These are phyloP conservation scores for Drosophila sulfurigaster DNA, from an alignment of 1,140 invertebrate genomes.

Conservation along the genomic window DNA sequence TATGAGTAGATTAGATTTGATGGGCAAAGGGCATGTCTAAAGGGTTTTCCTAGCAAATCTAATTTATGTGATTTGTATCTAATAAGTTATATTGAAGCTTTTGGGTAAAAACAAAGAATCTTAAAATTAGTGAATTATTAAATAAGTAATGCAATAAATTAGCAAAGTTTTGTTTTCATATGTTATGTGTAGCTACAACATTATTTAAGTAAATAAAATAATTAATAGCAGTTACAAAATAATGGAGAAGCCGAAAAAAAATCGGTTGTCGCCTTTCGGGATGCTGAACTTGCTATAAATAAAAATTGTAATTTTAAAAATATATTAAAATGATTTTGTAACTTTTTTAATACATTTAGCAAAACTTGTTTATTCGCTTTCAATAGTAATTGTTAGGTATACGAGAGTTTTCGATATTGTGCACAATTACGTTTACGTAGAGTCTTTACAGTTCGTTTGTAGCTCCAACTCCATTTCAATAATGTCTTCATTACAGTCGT, in stretches of 20 bases:
- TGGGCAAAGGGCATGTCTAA: conserved; percentile 16
- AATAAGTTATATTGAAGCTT: neutral
- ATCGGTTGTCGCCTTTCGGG: too few relatives aligned
- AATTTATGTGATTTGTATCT: neutral
- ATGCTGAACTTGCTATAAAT: too few relatives aligned
- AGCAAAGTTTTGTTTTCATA: too few relatives aligned
- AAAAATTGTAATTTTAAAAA: too few relatives aligned
- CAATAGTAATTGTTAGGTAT: neutral
- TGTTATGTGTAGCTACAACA: too few relatives aligned
- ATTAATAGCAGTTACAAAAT: too few relatives aligned
- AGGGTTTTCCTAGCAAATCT: neutral
- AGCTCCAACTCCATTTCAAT: neutral
- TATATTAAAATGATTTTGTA: too few relatives aligned
- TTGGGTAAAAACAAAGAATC: too few relatives aligned
- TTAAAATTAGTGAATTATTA: neutral
- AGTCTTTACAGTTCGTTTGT: neutral
- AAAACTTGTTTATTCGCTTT: neutral
- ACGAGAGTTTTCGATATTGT: too few relatives aligned
- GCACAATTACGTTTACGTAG: neutral
- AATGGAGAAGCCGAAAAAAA: too few relatives aligned
- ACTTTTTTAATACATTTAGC: too few relatives aligned
- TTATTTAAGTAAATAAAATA: too few relatives aligned
- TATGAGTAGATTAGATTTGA: conserved; percentile 36
- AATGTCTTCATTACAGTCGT: conserved; percentile 32
- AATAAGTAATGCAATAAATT: neutral